Evolutionary conservation across 2,797 vertebrate species (phyloP).

Genomic region (Pterois miles): DNA sequence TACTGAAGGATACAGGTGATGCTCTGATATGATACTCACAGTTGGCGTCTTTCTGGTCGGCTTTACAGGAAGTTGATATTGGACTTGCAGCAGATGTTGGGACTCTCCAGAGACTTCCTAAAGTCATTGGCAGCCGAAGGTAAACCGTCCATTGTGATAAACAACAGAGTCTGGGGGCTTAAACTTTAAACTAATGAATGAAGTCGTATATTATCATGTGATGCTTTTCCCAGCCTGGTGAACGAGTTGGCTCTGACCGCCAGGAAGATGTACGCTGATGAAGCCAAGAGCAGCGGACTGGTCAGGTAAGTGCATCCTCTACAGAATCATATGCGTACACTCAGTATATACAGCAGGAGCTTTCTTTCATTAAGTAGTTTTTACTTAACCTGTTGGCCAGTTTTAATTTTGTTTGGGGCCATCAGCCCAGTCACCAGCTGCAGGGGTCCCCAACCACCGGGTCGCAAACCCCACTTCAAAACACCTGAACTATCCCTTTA

Average conservation of each 20-base stretch:
- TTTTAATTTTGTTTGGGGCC: neutral
- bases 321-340: neutral
- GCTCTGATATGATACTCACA: neutral
- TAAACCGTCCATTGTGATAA: slow-evolving; percentile 31
- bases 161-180: neutral
- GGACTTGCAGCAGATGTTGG: slow-evolving; percentile 92
- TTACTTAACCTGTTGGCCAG: neutral
- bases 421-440: too few relatives aligned
- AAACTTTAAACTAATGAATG: too few relatives aligned
- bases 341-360: rapidly evolving
- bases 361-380: neutral
- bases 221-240: slow-evolving; percentile 83
- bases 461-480: too few relatives aligned
- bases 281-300: slow-evolving; percentile 88
- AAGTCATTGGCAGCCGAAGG: slow-evolving; percentile 90
- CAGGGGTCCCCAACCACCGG: too few relatives aligned
- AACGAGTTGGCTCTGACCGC: slow-evolving; percentile 90
- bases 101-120: slow-evolving; percentile 90
- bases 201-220: neutral
- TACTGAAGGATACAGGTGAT: neutral
- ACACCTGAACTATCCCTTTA: too few relatives aligned
- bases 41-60: neutral
- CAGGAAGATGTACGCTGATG: slow-evolving; percentile 90
- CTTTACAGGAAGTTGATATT: slow-evolving; percentile 89
- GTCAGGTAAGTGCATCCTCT: slow-evolving; percentile 82